Evolutionary conservation across 2,113 vertebrate species (phyloP).

Genomic region (Nothobranchius furzeri): DNA sequence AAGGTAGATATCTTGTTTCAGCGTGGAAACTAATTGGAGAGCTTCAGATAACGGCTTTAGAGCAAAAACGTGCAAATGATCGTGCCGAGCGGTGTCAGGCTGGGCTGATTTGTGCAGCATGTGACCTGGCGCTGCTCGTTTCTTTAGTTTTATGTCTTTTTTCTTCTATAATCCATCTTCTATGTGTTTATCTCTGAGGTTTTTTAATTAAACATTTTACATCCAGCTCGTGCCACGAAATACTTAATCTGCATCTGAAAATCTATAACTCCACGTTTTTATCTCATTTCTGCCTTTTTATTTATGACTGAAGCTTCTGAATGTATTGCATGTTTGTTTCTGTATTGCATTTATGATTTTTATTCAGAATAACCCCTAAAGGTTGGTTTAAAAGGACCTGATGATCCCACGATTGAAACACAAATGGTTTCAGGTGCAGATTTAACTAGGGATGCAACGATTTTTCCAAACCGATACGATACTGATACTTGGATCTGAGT

Average conservation of each 20-base stretch:
- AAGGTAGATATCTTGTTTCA: slow-evolving; percentile 23
- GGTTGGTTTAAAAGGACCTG: no score
- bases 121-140: slow-evolving; percentile 11
- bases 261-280: slow-evolving; percentile 15
- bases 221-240: slow-evolving; percentile 2
- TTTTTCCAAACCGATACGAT: no score
- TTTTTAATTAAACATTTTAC: slow-evolving; percentile 32
- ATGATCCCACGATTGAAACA: no score
- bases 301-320: not conserved
- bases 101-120: not conserved
- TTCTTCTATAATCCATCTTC: slow-evolving; percentile 6
- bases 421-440: no score
- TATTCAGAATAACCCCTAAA: no score
- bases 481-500: no score
- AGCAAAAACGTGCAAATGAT: not conserved
- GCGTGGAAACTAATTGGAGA: slow-evolving; percentile 41
- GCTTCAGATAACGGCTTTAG: slow-evolving; percentile 41
- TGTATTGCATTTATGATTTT: no score
- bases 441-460: no score
- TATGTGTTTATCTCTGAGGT: slow-evolving; percentile 12
- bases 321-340: no score
- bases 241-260: slow-evolving; percentile 19
- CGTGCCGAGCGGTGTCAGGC: slow-evolving; percentile 4
- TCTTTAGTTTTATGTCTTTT: not conserved
- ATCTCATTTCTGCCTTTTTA: slow-evolving; percentile 7